Evolutionary conservation across 2,797 vertebrate genomes (phyloP).

Genomic region (Etheostoma perlongum): DNA sequence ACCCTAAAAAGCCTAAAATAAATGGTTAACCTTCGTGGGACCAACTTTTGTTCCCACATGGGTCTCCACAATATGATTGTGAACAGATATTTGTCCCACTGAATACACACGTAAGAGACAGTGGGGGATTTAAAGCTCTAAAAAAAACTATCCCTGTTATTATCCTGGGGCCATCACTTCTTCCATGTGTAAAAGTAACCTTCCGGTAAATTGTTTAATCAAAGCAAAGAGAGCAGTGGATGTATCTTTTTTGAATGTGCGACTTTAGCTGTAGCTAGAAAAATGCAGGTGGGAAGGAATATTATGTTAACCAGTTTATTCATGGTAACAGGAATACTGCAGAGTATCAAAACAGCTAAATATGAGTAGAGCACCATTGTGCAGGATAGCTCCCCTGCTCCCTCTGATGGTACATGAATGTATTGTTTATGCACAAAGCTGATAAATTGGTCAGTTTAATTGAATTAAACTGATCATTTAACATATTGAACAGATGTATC

Average conservation of each 20-base stretch:
- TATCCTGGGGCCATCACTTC: not conserved
- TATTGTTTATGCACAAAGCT: constrained; percentile 35
- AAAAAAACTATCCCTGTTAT: not conserved
- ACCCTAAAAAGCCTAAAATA: constrained; percentile 11
- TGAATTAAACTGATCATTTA: not conserved
- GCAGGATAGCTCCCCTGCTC: constrained; percentile 46
- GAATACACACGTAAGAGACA: constrained; percentile 21
- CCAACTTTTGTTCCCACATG: constrained; percentile 12
- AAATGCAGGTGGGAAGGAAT: constrained; percentile 32
- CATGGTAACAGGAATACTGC: constrained; percentile 43
- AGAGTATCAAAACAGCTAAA: constrained; percentile 47
- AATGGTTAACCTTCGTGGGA: constrained; percentile 7
- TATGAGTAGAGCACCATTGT: constrained; percentile 11
- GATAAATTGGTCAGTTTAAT: constrained; percentile 29
- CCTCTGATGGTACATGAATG: constrained; percentile 57
- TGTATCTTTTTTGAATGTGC: constrained; percentile 17
- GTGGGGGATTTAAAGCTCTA: constrained; percentile 31
- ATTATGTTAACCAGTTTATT: constrained; percentile 43
- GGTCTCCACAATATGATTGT: constrained; percentile 20
- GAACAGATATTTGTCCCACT: constrained; percentile 24
- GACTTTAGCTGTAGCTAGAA: constrained; percentile 17
- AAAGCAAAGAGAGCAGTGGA: constrained; percentile 4
- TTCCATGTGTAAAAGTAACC: not conserved
- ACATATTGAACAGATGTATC: constrained; percentile 11
- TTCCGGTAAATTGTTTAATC: constrained; percentile 2